These are phyloP conservation scores for Tringa solitaria DNA, from an alignment of 2,113 vertebrate species.

Conservation along the genomic window DNA sequence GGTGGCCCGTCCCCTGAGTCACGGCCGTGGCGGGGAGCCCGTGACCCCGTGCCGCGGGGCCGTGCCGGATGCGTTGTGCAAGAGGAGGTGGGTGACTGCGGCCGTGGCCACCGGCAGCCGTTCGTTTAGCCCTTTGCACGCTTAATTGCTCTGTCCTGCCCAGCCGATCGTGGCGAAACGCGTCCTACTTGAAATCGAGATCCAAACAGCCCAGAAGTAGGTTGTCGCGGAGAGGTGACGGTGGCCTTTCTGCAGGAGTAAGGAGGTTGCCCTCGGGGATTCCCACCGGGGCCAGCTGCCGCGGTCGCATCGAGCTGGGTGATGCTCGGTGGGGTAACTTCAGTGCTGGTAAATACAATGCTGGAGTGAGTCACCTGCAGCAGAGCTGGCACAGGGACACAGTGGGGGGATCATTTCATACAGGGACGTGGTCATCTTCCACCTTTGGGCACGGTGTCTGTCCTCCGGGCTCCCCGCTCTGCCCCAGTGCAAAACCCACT, in stretches of 20 bases:
- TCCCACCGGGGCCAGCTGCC: background rate
- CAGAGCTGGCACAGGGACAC: background rate
- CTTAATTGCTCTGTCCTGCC: background rate
- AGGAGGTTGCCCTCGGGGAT: background rate
- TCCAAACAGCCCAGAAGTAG: background rate
- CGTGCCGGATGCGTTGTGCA: constrained; percentile 11
- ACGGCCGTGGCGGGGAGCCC: background rate
- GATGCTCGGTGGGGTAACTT: background rate
- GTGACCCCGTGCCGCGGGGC: background rate
- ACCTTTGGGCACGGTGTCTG: background rate
- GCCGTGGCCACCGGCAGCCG: constrained; percentile 4
- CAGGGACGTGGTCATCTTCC: rapidly evolving
- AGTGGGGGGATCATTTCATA: background rate
- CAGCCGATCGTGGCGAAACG: background rate
- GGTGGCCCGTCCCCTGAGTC: background rate
- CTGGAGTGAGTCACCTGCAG: background rate
- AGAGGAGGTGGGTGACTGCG: constrained; percentile 39
- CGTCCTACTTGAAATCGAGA: background rate
- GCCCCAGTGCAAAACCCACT: background rate
- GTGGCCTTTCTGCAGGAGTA: background rate
- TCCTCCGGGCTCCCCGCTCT: background rate
- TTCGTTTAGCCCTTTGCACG: background rate
- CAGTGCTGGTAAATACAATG: background rate
- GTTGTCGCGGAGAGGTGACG: background rate
- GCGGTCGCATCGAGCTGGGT: background rate